Base-by-base conservation (phyloP, 2,888 invertebrate species). In the Chouioia cunea region DNA sequence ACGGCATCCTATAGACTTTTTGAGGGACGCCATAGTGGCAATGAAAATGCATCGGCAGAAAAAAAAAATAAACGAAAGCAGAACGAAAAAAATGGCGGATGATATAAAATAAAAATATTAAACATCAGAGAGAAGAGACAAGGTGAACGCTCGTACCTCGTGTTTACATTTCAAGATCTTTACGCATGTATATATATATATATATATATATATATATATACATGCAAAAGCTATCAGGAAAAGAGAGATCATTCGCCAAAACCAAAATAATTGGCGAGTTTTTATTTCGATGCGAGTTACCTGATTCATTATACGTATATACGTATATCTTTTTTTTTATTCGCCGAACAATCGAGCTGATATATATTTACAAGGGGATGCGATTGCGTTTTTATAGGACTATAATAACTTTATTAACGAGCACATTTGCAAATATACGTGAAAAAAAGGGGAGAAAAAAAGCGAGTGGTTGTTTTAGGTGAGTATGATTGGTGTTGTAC, bases 71-170 rank as follows among this genome's bases (percentile, higher is more conserved):
- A 44, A 16, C 2, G 8, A 27, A n/a, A 43, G 44, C 6, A 36
- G 23, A 16, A 48, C 27, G 27, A 60, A 16, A 22, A 36, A 12
- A 18, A 18, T 22, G 20, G 27, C 62, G 48, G 16, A 43, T 48
- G 4, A 23, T 16, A 46, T 54, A 54, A 44, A 46, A 20, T 3
- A 12, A 36, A 36, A 36, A 10, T n/a, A n/a, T n/a, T n/a, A 36
- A 36, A 23, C 23, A 22, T 23, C 36, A 20, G 65, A 20, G 18
- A 54, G 23, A 43, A 57, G 8, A 27, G 58, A 36, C 44, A 63
- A 59, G 69, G 69, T 70, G 64, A 70, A 70, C 47, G 69, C 36
- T 70, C 69, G 69, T 47, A 36, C 58, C 63, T 58, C 64, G 52
- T 70, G 69, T 70, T 70, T 70, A 70, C 69, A 59, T 68, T 68